These are phyloP conservation scores for Condylura cristata DNA, from an alignment of 2,113 vertebrate species.

Conservation along the genomic window DNA sequence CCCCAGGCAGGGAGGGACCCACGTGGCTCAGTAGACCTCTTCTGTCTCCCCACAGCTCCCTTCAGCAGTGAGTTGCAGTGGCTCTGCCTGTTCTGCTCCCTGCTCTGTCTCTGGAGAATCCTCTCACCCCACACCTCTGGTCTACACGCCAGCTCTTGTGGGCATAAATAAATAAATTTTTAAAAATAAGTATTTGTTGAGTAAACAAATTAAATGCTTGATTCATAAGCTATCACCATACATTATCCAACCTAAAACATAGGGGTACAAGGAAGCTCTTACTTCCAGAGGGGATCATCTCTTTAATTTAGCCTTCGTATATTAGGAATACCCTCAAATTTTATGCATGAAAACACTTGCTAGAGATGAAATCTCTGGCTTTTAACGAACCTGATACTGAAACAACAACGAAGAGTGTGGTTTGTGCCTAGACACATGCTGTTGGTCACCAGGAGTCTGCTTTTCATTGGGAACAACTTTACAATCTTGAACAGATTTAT, in stretches of 20 bases:
- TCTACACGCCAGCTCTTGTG: too few relatives aligned
- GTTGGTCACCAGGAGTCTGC: neutral
- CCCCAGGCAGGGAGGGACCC: too few relatives aligned
- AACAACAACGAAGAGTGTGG: neutral
- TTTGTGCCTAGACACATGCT: neutral
- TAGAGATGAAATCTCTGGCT: neutral
- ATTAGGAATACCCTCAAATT: neutral
- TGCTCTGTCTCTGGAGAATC: too few relatives aligned
- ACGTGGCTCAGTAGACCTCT: too few relatives aligned
- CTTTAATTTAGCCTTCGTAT: neutral
- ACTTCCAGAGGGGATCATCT: neutral
- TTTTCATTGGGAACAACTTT: neutral
- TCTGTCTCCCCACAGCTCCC: too few relatives aligned
- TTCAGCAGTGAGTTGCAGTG: too few relatives aligned
- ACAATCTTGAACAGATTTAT: neutral
- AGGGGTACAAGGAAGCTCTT: neutral
- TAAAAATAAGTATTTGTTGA: neutral
- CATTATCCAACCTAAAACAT: neutral
- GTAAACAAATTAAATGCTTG: neutral
- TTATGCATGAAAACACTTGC: neutral
- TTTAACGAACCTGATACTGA: neutral
- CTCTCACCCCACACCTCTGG: too few relatives aligned
- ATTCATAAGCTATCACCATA: neutral
- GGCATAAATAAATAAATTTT: too few relatives aligned
- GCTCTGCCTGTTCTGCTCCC: too few relatives aligned